Conservation (phyloP, 92 coral and sea anemone species). For the Hydrozoanthus gracilis region DNA sequence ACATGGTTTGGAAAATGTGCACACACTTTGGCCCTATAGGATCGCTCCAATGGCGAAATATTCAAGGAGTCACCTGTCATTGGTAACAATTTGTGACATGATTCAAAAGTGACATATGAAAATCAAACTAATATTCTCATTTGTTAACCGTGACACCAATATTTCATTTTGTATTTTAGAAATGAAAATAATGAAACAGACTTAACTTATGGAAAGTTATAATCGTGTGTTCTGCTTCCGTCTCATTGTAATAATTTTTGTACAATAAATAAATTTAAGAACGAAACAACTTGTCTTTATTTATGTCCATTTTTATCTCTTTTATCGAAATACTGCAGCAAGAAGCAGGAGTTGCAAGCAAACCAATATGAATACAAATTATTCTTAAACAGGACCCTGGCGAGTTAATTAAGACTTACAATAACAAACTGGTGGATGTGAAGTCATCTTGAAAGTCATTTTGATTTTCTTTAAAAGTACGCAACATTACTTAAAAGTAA, state of each 20-base stretch:
- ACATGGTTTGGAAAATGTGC: constrained; percentile 93
- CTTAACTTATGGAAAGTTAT: too few relatives aligned
- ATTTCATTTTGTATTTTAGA: too few relatives aligned
- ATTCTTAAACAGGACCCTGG: constrained; percentile 36
- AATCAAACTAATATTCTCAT: too few relatives aligned
- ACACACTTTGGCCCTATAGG: constrained; percentile 92
- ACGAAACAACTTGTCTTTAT: too few relatives aligned
- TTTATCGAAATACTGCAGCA: background rate
- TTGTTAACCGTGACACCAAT: too few relatives aligned
- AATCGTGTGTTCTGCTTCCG: too few relatives aligned
- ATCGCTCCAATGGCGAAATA: constrained; percentile 90
- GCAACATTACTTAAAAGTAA: background rate
- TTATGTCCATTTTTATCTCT: too few relatives aligned
- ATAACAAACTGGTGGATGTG: background rate
- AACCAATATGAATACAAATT: too few relatives aligned
- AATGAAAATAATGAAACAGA: too few relatives aligned
- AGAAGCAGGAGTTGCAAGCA: background rate
- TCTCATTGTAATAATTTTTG: too few relatives aligned
- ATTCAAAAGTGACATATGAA: too few relatives aligned
- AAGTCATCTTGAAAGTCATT: background rate
- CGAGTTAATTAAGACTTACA: background rate
- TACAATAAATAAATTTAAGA: too few relatives aligned
- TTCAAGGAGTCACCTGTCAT: constrained; percentile 86
- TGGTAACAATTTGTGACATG: background rate
- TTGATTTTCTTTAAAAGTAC: background rate